Conservation (phyloP, 2,888 invertebrate species). For the Heteromurus nitidus region DNA sequence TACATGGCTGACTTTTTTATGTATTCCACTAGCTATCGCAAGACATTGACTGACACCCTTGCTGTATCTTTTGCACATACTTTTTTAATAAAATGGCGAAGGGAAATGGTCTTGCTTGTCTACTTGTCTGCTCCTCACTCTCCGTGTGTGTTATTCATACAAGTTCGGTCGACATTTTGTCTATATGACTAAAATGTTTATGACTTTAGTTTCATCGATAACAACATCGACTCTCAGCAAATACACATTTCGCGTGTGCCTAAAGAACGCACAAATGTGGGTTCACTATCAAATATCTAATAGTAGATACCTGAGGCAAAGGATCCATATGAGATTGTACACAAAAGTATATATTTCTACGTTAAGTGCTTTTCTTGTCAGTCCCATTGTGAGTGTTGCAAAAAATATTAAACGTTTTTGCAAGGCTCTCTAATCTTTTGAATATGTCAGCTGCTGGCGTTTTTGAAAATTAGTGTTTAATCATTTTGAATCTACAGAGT, state of each 20-base stretch:
- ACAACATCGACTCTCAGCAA: not conserved
- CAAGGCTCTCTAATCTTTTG: conserved; percentile 46
- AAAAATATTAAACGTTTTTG: conserved; percentile 42
- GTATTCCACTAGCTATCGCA: not conserved
- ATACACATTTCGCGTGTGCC: not conserved
- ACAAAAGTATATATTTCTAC: not conserved
- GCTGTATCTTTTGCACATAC: conserved; percentile 27
- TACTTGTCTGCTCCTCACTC: conserved; percentile 11
- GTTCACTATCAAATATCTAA: conserved; percentile 30
- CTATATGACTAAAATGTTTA: conserved; percentile 17
- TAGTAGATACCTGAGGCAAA: conserved; percentile 19
- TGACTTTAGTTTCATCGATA: conserved; percentile 11
- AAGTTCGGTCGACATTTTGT: conserved; percentile 11
- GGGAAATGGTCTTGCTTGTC: conserved; percentile 26
- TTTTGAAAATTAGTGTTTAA: conserved; percentile 62
- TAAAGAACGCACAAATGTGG: not conserved
- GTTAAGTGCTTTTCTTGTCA: not conserved
- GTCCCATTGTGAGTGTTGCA: conserved; percentile 38
- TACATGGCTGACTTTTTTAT: conserved; percentile 16
- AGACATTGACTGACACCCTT: conserved; percentile 44
- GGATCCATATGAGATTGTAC: not conserved
- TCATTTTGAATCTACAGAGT: conserved; percentile 55
- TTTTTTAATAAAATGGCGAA: conserved; percentile 45
- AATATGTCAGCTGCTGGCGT: conserved; percentile 52
- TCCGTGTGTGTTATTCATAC: conserved; percentile 15